These are phyloP conservation scores for Delia radicum DNA, from an alignment of 1,140 invertebrate species.

Conservation along the genomic window DNA sequence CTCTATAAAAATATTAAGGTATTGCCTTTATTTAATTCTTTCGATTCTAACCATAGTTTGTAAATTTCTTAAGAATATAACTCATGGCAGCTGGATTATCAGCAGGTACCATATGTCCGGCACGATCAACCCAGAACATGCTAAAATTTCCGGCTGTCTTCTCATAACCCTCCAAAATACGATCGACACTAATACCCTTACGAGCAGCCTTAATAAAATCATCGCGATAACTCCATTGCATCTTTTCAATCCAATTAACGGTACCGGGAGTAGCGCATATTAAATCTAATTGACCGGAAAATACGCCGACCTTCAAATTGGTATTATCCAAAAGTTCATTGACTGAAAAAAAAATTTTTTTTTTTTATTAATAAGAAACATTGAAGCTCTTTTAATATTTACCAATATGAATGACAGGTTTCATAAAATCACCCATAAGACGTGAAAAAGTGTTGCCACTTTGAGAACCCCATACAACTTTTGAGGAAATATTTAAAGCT, in stretches of 20 bases:
- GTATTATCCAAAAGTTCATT: slow-evolving; percentile 70
- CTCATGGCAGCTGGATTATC: slow-evolving; percentile 51
- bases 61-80: slow-evolving; percentile 42
- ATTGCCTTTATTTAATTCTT: too few relatives aligned
- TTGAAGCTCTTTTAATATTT: slow-evolving; percentile 31
- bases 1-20: too few relatives aligned
- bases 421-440: slow-evolving; percentile 78
- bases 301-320: slow-evolving; percentile 46
- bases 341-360: slow-evolving; percentile 60
- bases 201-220: slow-evolving; percentile 60
- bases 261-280: slow-evolving; percentile 71
- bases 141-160: slow-evolving; percentile 67
- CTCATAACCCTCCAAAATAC: slow-evolving; percentile 66
- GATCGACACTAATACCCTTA: slow-evolving; percentile 60
- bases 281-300: slow-evolving; percentile 63
- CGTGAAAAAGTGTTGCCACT: slow-evolving; percentile 64
- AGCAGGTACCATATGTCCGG: slow-evolving; percentile 63
- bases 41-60: slow-evolving; percentile 43
- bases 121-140: slow-evolving; percentile 72
- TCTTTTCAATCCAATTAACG: slow-evolving; percentile 69
- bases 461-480: slow-evolving; percentile 66
- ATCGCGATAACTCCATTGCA: slow-evolving; percentile 64
- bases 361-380: background rate
- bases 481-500: slow-evolving; percentile 64
- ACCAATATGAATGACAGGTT: slow-evolving; percentile 72